Evolutionary conservation across 1,140 invertebrate species (phyloP).

Genomic region (Luehdorfia chinensis): DNA sequence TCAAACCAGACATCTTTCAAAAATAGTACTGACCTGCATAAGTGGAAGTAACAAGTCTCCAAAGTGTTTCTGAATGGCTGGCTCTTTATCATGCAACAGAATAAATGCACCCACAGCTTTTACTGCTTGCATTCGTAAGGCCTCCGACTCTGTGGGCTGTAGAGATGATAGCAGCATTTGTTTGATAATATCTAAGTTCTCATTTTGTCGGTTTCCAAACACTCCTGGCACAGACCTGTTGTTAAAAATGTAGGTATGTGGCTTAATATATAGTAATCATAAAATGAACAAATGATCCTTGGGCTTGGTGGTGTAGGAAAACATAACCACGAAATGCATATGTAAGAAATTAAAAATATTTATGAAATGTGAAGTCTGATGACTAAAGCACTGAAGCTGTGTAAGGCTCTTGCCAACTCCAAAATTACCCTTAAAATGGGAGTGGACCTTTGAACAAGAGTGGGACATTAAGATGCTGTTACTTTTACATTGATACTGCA

Average conservation of each 20-base stretch:
- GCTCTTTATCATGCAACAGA: constrained; percentile 93
- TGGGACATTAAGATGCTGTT: too few species aligned
- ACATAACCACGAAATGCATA: too few species aligned
- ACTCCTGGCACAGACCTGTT: constrained; percentile 93
- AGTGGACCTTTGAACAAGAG: too few species aligned
- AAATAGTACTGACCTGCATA: constrained; percentile 81
- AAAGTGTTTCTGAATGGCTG: constrained; percentile 91
- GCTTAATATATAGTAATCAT: neutral
- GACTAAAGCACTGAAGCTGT: too few species aligned
- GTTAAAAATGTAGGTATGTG: neutral
- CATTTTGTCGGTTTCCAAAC: constrained; percentile 96
- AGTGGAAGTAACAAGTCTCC: constrained; percentile 89
- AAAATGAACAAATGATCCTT: too few species aligned
- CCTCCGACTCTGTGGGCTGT: constrained; percentile 82
- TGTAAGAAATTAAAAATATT: too few species aligned
- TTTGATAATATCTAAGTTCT: constrained; percentile 95
- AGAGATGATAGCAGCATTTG: constrained; percentile 94
- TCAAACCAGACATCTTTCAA: constrained; percentile 4
- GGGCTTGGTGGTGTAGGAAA: too few species aligned
- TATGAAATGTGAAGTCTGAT: too few species aligned
- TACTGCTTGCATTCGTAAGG: constrained; percentile 89
- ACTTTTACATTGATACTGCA: too few species aligned
- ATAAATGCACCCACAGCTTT: constrained; percentile 94
- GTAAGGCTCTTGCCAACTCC: too few species aligned
- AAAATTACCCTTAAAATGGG: too few species aligned